Conservation (phyloP, 2,888 invertebrate species). For the Antheraea assamensis region DNA sequence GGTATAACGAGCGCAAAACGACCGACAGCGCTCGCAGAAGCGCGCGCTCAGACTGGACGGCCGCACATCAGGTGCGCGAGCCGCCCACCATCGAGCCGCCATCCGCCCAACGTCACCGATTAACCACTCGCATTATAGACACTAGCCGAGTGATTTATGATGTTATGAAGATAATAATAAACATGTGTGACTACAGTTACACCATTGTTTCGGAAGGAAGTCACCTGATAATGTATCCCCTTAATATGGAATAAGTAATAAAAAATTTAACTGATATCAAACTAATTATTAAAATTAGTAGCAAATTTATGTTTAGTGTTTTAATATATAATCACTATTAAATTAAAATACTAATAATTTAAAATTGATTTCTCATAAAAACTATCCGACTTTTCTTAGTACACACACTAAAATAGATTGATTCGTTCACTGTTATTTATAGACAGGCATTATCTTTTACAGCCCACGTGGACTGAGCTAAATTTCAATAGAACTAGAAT, state of each 20-base stretch:
- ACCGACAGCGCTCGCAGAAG: slow-evolving; percentile 44
- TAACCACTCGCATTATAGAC: slow-evolving; percentile 36
- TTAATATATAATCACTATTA: not conserved
- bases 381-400: not conserved
- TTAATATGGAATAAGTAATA: not conserved
- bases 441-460: slow-evolving; percentile 35
- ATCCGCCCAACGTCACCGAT: slow-evolving; percentile 35
- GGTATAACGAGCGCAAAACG: slow-evolving; percentile 45
- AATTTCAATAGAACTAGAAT: slow-evolving; percentile 16
- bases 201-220: slow-evolving; percentile 52
- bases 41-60: slow-evolving; percentile 62
- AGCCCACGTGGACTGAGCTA: slow-evolving; percentile 28
- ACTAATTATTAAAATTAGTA: not conserved
- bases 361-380: not conserved
- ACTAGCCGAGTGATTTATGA: slow-evolving; percentile 75
- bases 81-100: slow-evolving; percentile 45
- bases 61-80: slow-evolving; percentile 47
- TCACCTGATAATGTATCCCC: slow-evolving; percentile 22
- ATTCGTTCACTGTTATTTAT: slow-evolving; percentile 32
- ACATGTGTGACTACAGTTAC: slow-evolving; percentile 47
- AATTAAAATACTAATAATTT: not conserved
- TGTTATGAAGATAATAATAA: slow-evolving; percentile 68
- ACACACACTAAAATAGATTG: slow-evolving; percentile 6
- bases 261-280: not conserved
- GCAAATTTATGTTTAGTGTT: not conserved